These are phyloP conservation scores for Potamilus streckersoni DNA, from an alignment of 1,140 invertebrate genomes.

Conservation along the genomic window DNA sequence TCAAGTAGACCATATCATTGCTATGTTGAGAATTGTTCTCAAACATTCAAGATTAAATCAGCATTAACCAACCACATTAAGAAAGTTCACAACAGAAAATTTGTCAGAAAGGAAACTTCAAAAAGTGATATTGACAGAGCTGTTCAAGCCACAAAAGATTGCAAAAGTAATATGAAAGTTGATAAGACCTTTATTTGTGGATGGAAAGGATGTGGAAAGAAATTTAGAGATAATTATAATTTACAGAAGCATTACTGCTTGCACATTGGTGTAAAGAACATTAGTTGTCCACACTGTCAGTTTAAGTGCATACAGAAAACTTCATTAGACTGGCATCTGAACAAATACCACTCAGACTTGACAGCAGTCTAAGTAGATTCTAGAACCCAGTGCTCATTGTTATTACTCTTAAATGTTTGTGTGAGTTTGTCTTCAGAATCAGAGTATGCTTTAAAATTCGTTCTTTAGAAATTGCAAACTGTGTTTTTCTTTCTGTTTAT, in stretches of 20 bases:
- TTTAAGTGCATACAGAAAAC: conserved; percentile 35
- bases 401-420: background rate
- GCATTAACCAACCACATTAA: conserved; percentile 34
- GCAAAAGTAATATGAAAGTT: background rate
- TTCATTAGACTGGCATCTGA: conserved; percentile 35
- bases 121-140: conserved; percentile 4
- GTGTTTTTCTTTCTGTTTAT: background rate
- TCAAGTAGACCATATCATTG: conserved; percentile 30
- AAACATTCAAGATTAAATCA: conserved; percentile 29
- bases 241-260: conserved; percentile 26
- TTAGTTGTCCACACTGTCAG: conserved; percentile 29
- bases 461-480: background rate
- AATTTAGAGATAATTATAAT: conserved; percentile 38
- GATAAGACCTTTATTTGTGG: conserved; percentile 17
- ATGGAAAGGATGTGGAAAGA: conserved; percentile 18
- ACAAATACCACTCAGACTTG: conserved; percentile 28
- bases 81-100: conserved; percentile 24
- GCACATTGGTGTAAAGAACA: conserved; percentile 26
- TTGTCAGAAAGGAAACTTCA: background rate
- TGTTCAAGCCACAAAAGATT: conserved; percentile 1
- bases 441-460: background rate
- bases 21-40: conserved; percentile 21
- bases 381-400: too few species aligned
- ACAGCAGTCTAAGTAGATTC: too few species aligned
- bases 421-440: background rate